Conservation (phyloP, 2,888 invertebrate species). For the Cotesia congregata region DNA sequence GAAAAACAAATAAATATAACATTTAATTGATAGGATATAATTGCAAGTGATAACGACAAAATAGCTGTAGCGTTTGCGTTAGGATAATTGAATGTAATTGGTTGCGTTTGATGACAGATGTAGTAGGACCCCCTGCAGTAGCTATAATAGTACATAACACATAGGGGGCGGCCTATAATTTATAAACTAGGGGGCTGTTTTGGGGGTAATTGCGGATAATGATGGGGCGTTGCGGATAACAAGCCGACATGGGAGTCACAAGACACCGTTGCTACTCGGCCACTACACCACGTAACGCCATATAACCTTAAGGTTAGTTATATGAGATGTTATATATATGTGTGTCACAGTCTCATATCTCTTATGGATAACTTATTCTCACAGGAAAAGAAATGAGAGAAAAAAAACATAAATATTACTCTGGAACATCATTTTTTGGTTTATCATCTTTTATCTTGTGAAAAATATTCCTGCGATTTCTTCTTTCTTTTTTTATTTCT, state of each 20-base stretch:
- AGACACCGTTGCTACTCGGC: conserved; percentile 59
- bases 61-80: conserved; percentile 33
- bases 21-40: conserved; percentile 25
- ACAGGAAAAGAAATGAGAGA: not conserved
- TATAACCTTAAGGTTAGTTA: conserved; percentile 43
- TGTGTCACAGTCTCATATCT: not conserved
- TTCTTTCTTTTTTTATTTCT: not conserved
- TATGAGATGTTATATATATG: conserved; percentile 20
- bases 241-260: conserved; percentile 70
- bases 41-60: conserved; percentile 29
- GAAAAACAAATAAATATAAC: conserved; percentile 10
- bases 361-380: not conserved
- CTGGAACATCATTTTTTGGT: not conserved
- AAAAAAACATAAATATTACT: not conserved
- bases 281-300: conserved; percentile 33
- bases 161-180: conserved; percentile 66
- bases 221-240: conserved; percentile 69
- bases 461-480: not conserved
- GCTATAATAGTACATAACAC: conserved; percentile 34
- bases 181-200: conserved; percentile 69
- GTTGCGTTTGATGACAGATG: conserved; percentile 67
- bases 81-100: conserved; percentile 66
- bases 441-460: not conserved
- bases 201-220: conserved; percentile 70
- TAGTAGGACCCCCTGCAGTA: conserved; percentile 53